Conservation (phyloP, 2,797 vertebrate species). For the Cetoscarus ocellatus region DNA sequence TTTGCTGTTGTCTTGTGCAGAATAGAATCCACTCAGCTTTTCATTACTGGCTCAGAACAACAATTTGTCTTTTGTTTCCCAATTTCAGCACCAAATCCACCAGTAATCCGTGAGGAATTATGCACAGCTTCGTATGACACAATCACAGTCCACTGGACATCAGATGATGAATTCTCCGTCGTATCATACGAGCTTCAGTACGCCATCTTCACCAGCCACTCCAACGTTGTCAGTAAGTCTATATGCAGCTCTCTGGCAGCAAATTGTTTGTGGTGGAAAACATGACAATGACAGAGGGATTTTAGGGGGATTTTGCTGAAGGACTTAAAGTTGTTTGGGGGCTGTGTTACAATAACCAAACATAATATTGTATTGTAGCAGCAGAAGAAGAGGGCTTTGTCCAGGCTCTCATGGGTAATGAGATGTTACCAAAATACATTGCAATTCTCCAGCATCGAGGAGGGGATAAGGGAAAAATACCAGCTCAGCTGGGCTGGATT, state of each 20-base stretch:
- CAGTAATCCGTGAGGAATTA: conserved; percentile 96
- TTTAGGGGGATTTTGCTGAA: conserved; percentile 39
- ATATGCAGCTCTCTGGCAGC: conserved; percentile 14
- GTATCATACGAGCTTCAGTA: conserved; percentile 98
- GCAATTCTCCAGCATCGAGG: conserved; percentile 26
- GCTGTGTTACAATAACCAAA: conserved; percentile 46
- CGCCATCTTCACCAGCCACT: conserved; percentile 96
- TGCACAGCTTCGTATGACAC: conserved; percentile 98
- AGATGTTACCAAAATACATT: conserved; percentile 50
- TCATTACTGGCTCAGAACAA: conserved; percentile 31
- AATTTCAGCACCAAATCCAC: conserved; percentile 92
- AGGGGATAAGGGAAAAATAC: conserved; percentile 23
- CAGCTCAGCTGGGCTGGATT: conserved; percentile 47
- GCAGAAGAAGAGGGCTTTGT: conserved; percentile 31
- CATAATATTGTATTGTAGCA: conserved; percentile 31
- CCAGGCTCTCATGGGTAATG: conserved; percentile 48
- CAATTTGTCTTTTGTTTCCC: conserved; percentile 45
- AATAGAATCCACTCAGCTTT: conserved; percentile 28
- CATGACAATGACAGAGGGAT: conserved; percentile 38
- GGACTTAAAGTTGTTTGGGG: conserved; percentile 36
- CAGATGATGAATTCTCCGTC: conserved; percentile 97
- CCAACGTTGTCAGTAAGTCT: conserved; percentile 97
- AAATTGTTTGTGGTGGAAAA: conserved; percentile 34
- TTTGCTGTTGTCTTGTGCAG: conserved; percentile 27
- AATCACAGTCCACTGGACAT: conserved; percentile 98